These are phyloP conservation scores for Apostichopus japonicus DNA, from an alignment of 35 echinoderm and acorn worm species.

Conservation along the genomic window DNA sequence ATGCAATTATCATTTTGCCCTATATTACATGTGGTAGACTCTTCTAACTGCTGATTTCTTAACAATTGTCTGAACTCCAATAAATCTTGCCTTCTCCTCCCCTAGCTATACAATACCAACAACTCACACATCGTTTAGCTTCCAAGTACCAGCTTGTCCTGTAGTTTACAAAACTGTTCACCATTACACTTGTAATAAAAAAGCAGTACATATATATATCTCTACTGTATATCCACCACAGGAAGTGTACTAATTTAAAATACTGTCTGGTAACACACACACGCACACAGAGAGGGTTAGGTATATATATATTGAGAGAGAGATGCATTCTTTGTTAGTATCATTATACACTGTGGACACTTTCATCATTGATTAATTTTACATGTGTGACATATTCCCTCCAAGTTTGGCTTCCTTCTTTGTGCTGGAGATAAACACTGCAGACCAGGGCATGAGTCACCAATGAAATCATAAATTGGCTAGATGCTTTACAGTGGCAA, in stretches of 20 bases:
- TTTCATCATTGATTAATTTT: constrained; percentile 25
- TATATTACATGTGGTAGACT: no score
- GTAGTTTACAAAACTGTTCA: not conserved
- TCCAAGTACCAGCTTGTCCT: not conserved
- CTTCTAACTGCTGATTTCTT: no score
- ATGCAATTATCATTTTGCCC: no score
- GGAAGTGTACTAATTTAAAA: constrained; percentile 16
- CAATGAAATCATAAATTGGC: constrained; percentile 14
- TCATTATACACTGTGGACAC: constrained; percentile 3
- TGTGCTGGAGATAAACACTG: constrained; percentile 6
- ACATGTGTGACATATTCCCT: constrained; percentile 14
- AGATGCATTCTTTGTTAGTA: constrained; percentile 6
- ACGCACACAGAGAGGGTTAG: no score
- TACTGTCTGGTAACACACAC: not conserved
- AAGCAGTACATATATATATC: no score
- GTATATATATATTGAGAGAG: not conserved
- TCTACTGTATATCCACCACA: not conserved
- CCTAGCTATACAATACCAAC: no score
- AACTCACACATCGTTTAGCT: not conserved
- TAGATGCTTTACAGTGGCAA: constrained; percentile 8
- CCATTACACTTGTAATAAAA: not conserved
- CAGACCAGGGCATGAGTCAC: constrained; percentile 1
- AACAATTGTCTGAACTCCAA: no score
- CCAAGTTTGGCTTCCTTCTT: not conserved
- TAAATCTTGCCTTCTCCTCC: no score